phyloP scores from a whole-genome alignment of 2,797 vertebrate species.

The Neosilurus hyrtlii region DNA sequence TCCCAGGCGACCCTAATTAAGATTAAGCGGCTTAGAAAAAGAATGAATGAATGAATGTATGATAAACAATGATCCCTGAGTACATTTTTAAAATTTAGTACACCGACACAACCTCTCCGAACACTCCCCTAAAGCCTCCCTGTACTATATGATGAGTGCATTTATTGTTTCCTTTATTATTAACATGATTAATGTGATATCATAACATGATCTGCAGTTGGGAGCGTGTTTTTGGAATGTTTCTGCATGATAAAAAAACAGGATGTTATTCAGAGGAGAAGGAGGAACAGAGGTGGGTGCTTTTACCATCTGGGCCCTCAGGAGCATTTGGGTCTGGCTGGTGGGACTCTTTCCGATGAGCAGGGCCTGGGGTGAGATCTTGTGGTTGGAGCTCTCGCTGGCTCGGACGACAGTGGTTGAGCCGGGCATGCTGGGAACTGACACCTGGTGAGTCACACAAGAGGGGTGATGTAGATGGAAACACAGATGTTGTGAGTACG shows the following conservation, averaged over 20 bases:
- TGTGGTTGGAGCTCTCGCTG: conserved; percentile 80
- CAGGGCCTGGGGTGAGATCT: conserved; percentile 89
- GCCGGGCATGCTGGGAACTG: conserved; percentile 80
- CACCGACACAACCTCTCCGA: not conserved
- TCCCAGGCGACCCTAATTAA: too few relatives aligned
- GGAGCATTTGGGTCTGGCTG: conserved; percentile 93
- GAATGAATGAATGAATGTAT: too few relatives aligned
- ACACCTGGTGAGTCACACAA: conserved; percentile 69
- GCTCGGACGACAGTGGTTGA: conserved; percentile 82
- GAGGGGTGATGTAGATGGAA: not conserved
- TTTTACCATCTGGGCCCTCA: conserved; percentile 93
- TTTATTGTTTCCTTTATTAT: not conserved
- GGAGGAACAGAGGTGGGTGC: not conserved
- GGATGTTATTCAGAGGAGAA: conserved; percentile 1
- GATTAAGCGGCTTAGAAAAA: too few relatives aligned
- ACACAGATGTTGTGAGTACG: not conserved
- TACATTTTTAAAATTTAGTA: not conserved
- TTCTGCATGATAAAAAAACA: not conserved
- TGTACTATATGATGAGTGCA: not conserved
- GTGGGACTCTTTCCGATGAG: conserved; percentile 88
- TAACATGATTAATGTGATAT: not conserved
- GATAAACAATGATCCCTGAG: not conserved
- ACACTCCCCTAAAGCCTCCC: not conserved
- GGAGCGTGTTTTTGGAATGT: not conserved
- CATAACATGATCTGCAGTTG: not conserved